phyloP scores from a whole-genome alignment of 2,113 vertebrate species.

The Pedionomus torquatus region DNA sequence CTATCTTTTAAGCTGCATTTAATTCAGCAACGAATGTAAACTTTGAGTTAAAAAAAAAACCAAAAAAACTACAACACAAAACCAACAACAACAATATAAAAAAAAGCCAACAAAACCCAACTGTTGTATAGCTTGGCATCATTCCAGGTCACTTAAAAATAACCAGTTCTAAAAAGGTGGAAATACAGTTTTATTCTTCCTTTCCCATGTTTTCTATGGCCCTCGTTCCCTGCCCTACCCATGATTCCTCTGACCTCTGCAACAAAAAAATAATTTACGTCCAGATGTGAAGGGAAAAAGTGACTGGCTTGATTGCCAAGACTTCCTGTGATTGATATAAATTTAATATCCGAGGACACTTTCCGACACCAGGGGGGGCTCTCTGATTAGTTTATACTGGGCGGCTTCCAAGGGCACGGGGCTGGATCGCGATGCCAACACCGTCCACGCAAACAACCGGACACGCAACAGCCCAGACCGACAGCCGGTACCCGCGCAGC shows the following conservation, averaged over 20 bases:
- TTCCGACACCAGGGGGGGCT: constrained; percentile 73
- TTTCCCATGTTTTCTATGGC: constrained; percentile 78
- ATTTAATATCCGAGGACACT: constrained; percentile 68
- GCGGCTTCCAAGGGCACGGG: constrained; percentile 65
- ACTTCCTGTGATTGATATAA: constrained; percentile 73
- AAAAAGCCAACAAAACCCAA: background rate
- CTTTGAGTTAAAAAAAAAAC: constrained; percentile 41
- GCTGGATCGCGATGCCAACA: background rate
- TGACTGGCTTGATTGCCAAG: constrained; percentile 71
- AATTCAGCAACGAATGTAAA: constrained; percentile 74
- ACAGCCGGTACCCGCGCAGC: background rate
- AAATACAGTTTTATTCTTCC: constrained; percentile 76
- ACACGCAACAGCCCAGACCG: background rate
- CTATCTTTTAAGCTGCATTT: constrained; percentile 62
- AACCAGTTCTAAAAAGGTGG: constrained; percentile 79
- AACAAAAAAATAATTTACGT: constrained; percentile 62
- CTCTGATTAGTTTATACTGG: constrained; percentile 64
- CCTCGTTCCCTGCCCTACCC: constrained; percentile 73
- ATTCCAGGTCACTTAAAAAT: constrained; percentile 77
- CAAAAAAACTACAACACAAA: no score
- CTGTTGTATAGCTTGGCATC: constrained; percentile 60
- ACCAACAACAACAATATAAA: no score
- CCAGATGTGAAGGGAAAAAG: constrained; percentile 78
- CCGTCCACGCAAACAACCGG: background rate
- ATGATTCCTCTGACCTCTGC: constrained; percentile 71